Base-by-base conservation (phyloP, 2,888 invertebrate species). In the Pseudanteris insignis region DNA sequence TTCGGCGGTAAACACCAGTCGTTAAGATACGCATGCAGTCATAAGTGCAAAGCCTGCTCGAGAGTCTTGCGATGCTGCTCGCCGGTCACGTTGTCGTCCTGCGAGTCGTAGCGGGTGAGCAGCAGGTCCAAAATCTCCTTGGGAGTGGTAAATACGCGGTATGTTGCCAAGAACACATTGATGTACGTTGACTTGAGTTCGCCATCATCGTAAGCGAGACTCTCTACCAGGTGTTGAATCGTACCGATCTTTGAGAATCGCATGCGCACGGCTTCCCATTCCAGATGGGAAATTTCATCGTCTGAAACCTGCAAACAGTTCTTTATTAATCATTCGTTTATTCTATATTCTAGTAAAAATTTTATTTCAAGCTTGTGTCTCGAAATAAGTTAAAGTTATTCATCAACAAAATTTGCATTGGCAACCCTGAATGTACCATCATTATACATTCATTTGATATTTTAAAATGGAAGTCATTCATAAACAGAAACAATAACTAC, bases 231-330 rank as follows among this genome's bases (percentile, higher is more conserved):
- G 72, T 91, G 89, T 76, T 93, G 91, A 69, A 98, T 86, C 2
- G 96, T 95, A 48, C 96, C 99, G 9, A 96, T 96, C 83, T 97
- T 97, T 67, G 99, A 88, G 77, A 95, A 92, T 58, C 94, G 89
- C 64, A 96, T 94, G 66, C 94, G 88, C 65, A 96, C 94, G 28
- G 96, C 96, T 84, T 97, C 96, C 99, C 99, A 99, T 87, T 98
- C 97, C 79, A 99, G 83, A 80, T 97, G 96, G 38, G 94, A 94
- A 70, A 94, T 94, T 82, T 93, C 93, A 82, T 92, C 92, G 76
- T 92, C 92, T 1, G 92, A 92, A 77, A 92, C 92, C 89, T 89
- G 81, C 81, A 67, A 59, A 64, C 57, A 28, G 24, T 40, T 25
- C 10, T 40, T 26, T n/a, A 26, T 25, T 15, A 4, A 6, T 18